Percentiles rank a stretch among this genome's conserved stretches.
These are phyloP conservation scores for Piscicola geometra DNA, from an alignment of 2,888 invertebrate genomes.

Conservation along the genomic window DNA sequence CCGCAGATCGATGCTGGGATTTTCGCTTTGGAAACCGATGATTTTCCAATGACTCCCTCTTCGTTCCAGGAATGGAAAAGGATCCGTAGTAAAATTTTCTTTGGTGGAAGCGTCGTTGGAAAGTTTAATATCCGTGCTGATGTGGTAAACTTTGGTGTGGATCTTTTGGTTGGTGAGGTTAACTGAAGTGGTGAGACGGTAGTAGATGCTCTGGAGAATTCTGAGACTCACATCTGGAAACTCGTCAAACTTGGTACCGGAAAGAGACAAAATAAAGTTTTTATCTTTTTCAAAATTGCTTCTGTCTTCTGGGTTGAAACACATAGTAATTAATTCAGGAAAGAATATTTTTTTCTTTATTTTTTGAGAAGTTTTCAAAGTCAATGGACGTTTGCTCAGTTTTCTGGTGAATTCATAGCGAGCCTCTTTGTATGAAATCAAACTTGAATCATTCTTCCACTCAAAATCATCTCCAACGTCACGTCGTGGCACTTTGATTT, in stretches of 20 bases:
- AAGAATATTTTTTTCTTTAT: too few relatives aligned
- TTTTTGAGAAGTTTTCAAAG: too few relatives aligned
- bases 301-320: too few relatives aligned
- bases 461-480: too few relatives aligned
- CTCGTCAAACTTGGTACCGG: background rate
- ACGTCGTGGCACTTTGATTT: too few relatives aligned
- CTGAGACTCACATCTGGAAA: background rate
- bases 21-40: conserved; percentile 13
- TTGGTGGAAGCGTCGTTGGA: background rate
- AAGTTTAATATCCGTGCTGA: too few relatives aligned
- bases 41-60: conserved; percentile 23
- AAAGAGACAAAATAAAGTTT: conserved; percentile 2
- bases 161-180: background rate
- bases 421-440: background rate
- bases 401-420: background rate
- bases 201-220: background rate
- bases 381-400: background rate
- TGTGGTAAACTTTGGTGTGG: too few relatives aligned
- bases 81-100: background rate
- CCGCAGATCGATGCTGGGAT: conserved; percentile 15
- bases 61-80: background rate
- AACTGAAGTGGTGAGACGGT: background rate
- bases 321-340: too few relatives aligned
- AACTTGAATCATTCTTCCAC: background rate
- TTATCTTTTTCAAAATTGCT: background rate